Base-by-base conservation (phyloP, 2,113 vertebrate species). In the Tupaia chinensis region DNA sequence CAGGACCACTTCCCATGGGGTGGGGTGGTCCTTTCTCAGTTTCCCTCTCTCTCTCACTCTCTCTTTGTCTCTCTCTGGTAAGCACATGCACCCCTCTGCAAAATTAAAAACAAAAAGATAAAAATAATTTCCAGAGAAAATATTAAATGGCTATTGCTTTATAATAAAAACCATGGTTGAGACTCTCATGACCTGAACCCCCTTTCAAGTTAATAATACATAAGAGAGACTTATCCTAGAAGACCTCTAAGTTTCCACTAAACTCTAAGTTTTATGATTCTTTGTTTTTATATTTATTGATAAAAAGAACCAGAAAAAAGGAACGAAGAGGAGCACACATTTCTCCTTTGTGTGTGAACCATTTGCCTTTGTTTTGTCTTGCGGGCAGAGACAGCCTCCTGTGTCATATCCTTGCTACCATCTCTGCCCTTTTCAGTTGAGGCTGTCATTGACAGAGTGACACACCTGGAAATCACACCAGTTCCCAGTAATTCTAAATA, bases 401-500 rank as follows among this genome's bases (percentile, higher is more conserved):
- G 13, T 54, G 69, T 69, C 54, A 69, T 66, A 27, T 91, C 61
- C 63, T 87, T 74, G 29, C 69, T 73, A 54, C 16, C 44, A 2
- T 91, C 66, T 77, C 34, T 61, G 16, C 5, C 20, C 54, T 94
- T 94, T 90, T 10, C 6, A 3, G 34, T 66, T 69, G 81, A 86
- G 54, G 92, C 17, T 60, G 44, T 94, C 79, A 44, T 2, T 56
- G 81, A 72, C 61, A 78, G 32, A 61, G 89, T 32, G 34, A 65
- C 79, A 63, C 44, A 95, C 65, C 65, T 87, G 93, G 74, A 44
- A 94, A 61, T 82, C 66, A 87, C 74, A 85, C 15, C 17, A 15
- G 54, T 92, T 93, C 87, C 83, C 91, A 92, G 93, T 15, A 22
- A 69, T 82, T 89, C 85, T 83, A 83, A 95, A 88, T 68, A 61